Evolutionary conservation across 2,888 invertebrate species (phyloP), one percentile per base, ranked within the genome.

Genomic region (Pyralis farinalis): DNA sequence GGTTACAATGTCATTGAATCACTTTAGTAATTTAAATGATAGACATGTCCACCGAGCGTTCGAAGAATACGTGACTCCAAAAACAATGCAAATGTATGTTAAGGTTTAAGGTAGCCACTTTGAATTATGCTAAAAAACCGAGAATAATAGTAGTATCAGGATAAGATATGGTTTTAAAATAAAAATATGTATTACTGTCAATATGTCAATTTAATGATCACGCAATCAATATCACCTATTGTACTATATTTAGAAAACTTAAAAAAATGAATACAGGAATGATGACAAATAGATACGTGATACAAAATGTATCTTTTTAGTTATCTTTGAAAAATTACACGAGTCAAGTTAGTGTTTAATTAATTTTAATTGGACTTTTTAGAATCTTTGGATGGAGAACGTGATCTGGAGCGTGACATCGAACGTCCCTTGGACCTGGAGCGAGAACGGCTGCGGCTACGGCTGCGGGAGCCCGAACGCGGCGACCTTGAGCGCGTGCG

Each of bases 401-500:
- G 81, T 47, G 88, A 88, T 58, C 88, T 72, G 38, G 87, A 87
- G 12, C 88, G 80, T 30, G 89, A 87, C 73, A 84, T 77, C 12
- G 90, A 90, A 43, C 88, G 77, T 42, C 80, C 83, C 67, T 85
- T 87, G 49, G 88, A 88, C 53, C 88, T 87, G n/a, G 90, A 87
- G 50, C 87, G 84, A n/a, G 88, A 87, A 46, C 90, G 83, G 53
- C 79, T 79, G 55, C 89, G 88, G 53, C 81, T 79, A 55, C 86
- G 77, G 3, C 75, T 75, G 45, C 88, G 85, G 3, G 90, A 90
- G 28, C 90, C 88, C 1, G 90, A 90, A 46, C 87, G 86, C 46
- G 90, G 64, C 50, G 90, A 81, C 55, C 91, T 91, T 10, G 93
- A 93, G 42, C 93, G 90, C 44, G 92, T 92, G 58, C 92, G 91